Evolutionary conservation across 1,140 invertebrate genomes (phyloP).

Genomic region (Rhagoletis zephyria): DNA sequence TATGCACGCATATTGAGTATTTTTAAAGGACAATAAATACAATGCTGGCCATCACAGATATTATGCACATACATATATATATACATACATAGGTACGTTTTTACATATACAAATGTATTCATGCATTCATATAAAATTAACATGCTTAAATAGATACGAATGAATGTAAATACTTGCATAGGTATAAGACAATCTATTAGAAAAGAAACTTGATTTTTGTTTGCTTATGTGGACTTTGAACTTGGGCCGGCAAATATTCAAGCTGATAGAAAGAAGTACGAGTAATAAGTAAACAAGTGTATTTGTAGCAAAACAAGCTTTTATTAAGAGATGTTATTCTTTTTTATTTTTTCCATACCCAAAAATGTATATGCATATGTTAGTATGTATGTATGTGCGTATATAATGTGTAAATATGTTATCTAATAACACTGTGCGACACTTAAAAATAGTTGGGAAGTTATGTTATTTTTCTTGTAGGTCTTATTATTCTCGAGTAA

Average conservation of each 20-base stretch:
- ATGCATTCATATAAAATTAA: not conserved
- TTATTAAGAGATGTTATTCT: not conserved
- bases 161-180: too few species aligned
- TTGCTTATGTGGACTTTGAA: conserved; percentile 32
- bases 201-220: not conserved
- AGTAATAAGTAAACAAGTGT: conserved; percentile 4
- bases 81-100: not conserved
- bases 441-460: too few species aligned
- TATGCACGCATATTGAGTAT: too few species aligned
- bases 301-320: conserved; percentile 2
- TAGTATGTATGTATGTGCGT: not conserved
- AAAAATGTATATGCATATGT: not conserved
- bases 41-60: not conserved
- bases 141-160: too few species aligned
- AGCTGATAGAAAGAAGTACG: not conserved
- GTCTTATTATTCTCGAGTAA: too few species aligned
- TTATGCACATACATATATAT: not conserved
- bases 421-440: too few species aligned
- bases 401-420: not conserved
- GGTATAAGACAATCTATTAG: too few species aligned
- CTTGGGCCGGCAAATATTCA: conserved; percentile 15
- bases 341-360: not conserved
- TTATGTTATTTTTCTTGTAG: too few species aligned
- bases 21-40: too few species aligned
- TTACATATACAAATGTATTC: not conserved